Percentiles rank a stretch among this genome's conserved stretches.
phyloP scores from a whole-genome alignment of 2,797 vertebrate genomes.

The Streptopelia turtur region DNA sequence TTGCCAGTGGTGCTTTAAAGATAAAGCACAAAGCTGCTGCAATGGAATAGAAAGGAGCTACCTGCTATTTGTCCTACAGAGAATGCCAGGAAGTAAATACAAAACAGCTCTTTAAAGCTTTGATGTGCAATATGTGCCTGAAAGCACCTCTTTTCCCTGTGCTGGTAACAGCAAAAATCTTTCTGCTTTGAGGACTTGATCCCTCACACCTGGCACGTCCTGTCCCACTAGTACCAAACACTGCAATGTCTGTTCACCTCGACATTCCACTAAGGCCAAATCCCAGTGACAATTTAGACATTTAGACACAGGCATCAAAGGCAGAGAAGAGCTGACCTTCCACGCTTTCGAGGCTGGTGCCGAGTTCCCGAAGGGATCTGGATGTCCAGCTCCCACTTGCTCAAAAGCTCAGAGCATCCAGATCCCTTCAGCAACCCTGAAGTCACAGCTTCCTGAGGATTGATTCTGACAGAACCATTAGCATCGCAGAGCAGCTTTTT shows the following conservation, averaged over 20 bases:
- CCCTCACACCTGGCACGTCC: neutral
- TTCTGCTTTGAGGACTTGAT: neutral
- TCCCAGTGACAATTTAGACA: neutral
- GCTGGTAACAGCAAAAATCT: neutral
- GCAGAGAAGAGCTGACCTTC: neutral
- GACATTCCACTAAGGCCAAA: neutral
- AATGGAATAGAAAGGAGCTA: neutral
- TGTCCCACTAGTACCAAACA: neutral
- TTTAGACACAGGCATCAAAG: neutral
- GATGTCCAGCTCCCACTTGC: neutral
- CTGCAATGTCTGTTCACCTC: fast-evolving
- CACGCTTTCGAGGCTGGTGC: neutral
- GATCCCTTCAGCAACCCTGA: neutral
- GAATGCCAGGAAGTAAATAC: neutral
- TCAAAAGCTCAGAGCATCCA: neutral
- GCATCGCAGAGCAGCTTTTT: neutral
- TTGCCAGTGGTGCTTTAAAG: neutral
- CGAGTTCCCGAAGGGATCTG: neutral
- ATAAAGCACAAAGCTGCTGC: neutral
- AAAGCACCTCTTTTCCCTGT: neutral
- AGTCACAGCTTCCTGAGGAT: neutral
- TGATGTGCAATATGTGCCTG: neutral
- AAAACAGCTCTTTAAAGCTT: neutral
- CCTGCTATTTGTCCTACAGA: neutral
- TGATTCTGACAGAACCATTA: neutral